These are phyloP conservation scores for Drosophila ambigua DNA, from an alignment of 1,140 invertebrate species.

Conservation along the genomic window DNA sequence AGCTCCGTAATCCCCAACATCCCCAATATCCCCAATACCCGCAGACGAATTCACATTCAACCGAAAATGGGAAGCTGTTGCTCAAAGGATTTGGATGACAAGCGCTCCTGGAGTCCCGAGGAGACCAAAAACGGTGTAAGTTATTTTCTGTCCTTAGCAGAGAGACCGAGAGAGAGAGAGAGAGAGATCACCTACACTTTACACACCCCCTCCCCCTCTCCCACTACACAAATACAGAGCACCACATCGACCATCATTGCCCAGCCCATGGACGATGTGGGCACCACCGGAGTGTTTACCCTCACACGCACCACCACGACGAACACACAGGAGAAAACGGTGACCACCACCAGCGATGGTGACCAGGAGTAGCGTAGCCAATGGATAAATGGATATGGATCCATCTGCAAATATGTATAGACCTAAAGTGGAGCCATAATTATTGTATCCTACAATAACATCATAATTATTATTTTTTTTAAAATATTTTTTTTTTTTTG, in stretches of 20 bases:
- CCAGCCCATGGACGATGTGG: conserved; percentile 72
- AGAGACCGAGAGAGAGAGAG: not conserved
- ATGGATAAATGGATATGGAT: not conserved
- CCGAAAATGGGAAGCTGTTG: conserved; percentile 68
- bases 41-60: not conserved
- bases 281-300: conserved; percentile 74
- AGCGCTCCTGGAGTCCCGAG: conserved; percentile 79
- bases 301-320: conserved; percentile 55
- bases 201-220: not conserved
- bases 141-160: too few species aligned
- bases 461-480: conserved; percentile 1
- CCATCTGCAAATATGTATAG: not conserved
- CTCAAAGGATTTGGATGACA: conserved; percentile 76
- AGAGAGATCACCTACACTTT: too few species aligned
- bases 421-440: too few species aligned
- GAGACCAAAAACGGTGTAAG: conserved; percentile 79
- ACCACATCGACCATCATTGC: conserved; percentile 80
- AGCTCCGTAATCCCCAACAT: not conserved
- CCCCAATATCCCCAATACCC: not conserved
- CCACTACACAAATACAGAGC: conserved; percentile 46
- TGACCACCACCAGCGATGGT: conserved; percentile 41
- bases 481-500: conserved; percentile 22
- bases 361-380: conserved; percentile 21
- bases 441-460: not conserved
- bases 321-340: conserved; percentile 44